Evolutionary conservation across 1,140 invertebrate genomes (phyloP).

Genomic region (Olivierus martensii): DNA sequence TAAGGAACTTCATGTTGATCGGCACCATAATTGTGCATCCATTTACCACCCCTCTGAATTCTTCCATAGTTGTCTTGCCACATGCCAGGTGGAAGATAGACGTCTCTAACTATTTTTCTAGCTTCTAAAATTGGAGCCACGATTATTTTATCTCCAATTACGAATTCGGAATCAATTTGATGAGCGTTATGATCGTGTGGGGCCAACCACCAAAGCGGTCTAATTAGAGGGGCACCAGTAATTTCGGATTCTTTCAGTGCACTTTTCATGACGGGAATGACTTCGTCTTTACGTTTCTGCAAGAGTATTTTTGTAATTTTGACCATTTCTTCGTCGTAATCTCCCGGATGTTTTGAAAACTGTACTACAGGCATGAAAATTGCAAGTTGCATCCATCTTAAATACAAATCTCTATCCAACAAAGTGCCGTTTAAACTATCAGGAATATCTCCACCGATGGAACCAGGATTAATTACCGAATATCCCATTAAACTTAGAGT

Average conservation of each 20-base stretch:
- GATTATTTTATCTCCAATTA: conserved; percentile 74
- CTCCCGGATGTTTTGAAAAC: conserved; percentile 74
- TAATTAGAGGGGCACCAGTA: conserved; percentile 60
- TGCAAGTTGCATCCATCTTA: conserved; percentile 87
- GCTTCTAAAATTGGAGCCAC: conserved; percentile 71
- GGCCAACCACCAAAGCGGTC: conserved; percentile 86
- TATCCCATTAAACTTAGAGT: conserved; percentile 76
- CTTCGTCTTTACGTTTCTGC: conserved; percentile 51
- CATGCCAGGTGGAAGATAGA: conserved; percentile 71
- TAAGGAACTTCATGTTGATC: conserved; percentile 63
- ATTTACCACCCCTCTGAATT: conserved; percentile 62
- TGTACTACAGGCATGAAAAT: conserved; percentile 84
- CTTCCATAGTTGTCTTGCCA: conserved; percentile 81
- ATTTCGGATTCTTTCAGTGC: conserved; percentile 54
- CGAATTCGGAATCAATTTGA: conserved; percentile 70
- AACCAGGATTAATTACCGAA: conserved; percentile 81
- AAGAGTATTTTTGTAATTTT: conserved; percentile 62
- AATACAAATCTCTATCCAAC: conserved; percentile 73
- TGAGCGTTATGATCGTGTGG: conserved; percentile 63
- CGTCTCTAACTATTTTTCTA: conserved; percentile 45
- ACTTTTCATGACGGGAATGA: conserved; percentile 53
- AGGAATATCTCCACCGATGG: conserved; percentile 65
- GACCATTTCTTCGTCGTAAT: conserved; percentile 62
- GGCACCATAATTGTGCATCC: conserved; percentile 74
- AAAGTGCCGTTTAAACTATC: conserved; percentile 25